Evolutionary conservation across 2,113 vertebrate species (phyloP), one percentile per base, ranked within the genome.

Genomic region (Zosterops japonicus): DNA sequence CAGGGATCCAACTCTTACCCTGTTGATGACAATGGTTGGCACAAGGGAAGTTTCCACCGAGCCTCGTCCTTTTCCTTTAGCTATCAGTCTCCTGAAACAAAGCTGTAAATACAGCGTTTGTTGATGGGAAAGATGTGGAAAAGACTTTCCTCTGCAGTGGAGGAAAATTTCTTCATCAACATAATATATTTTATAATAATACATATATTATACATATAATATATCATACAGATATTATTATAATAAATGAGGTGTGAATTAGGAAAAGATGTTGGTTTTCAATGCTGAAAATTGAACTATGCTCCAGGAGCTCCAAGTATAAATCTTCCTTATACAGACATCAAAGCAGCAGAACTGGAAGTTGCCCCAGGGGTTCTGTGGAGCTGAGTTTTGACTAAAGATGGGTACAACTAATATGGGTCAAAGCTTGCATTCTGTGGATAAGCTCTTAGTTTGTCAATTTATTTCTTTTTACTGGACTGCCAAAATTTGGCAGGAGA

Each of bases 281-380:
- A 83, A 2, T 42, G 41, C 35, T 91, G 79, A 80, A 91, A 94
- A 78, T 7, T 42, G 27, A 90, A 88, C 39, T 31, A 35, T 71
- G 49, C 22, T 78, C 42, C 36, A 81, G 80, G 87, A 91, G 39
- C 63, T 85, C 76, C 1, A 5, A 70, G 19, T 59, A 78, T 61
- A 92, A 92, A 93, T 90, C 95, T 96, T 87, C 84, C 67, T 95
- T 94, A 95, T 89, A 85, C 83, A 95, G 95, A 94, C 93, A 96
- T 97, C 95, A 97, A 97, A 98, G 96, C 29, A 12, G 92, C 84
- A 91, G 82, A 24, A 88, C 31, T 83, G 22, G 65, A 92, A 83
- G 53, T 93, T 86, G 23, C 60, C 93, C 59, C 64, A 42, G 77
- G 68, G 61, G 72, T 46, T 31, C 67, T 83, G 57, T 71, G 85